Conservation (phyloP, 2,888 invertebrate species). For the Helobdella robusta region DNA sequence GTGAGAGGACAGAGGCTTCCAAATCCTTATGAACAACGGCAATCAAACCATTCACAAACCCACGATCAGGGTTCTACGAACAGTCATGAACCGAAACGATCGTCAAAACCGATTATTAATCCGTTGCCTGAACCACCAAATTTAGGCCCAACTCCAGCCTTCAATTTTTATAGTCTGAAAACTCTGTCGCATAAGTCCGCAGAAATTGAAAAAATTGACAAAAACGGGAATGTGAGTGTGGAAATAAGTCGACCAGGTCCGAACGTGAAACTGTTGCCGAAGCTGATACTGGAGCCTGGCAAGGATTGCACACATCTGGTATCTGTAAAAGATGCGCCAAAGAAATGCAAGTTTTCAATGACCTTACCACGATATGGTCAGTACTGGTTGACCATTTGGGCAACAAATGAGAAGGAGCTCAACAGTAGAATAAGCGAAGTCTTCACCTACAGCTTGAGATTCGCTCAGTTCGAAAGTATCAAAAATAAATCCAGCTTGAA, state of each 20-base stretch:
- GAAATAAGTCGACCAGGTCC: not conserved
- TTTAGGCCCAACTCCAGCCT: slow-evolving; percentile 42
- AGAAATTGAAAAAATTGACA: slow-evolving; percentile 38
- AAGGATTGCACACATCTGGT: slow-evolving; percentile 44
- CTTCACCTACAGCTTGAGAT: slow-evolving; percentile 39
- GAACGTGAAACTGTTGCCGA: slow-evolving; percentile 5
- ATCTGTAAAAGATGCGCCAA: slow-evolving; percentile 35
- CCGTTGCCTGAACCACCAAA: not conserved
- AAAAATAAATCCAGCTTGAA: not conserved
- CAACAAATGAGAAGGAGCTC: slow-evolving; percentile 38
- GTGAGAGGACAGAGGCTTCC: no score
- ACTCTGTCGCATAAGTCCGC: slow-evolving; percentile 41
- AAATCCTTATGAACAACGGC: not conserved
- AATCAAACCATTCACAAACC: no score
- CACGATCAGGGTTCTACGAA: not conserved
- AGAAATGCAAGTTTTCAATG: slow-evolving; percentile 33
- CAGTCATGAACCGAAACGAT: no score
- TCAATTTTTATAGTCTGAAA: slow-evolving; percentile 41
- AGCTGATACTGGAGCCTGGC: slow-evolving; percentile 44
- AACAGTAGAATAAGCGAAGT: slow-evolving; percentile 41
- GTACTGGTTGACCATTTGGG: slow-evolving; percentile 45
- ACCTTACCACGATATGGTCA: slow-evolving; percentile 42
- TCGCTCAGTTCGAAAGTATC: not conserved
- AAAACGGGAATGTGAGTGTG: not conserved
- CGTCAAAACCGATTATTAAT: not conserved